These are phyloP conservation scores for Cheilosia urbana DNA, from an alignment of 2,888 invertebrate species.

Conservation along the genomic window DNA sequence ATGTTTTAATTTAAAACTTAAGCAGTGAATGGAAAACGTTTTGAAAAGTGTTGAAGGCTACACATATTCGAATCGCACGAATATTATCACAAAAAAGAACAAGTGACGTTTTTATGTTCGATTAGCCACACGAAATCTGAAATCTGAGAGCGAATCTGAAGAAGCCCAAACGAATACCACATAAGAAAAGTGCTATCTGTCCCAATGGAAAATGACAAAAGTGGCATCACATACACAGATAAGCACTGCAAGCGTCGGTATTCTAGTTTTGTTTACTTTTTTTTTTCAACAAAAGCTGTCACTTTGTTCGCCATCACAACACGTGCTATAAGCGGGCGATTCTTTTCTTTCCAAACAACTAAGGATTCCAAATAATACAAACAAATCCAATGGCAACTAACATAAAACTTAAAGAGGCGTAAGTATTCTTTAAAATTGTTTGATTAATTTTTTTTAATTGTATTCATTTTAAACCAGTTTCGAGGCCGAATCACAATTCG, in stretches of 20 bases:
- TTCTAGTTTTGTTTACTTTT: constrained; percentile 41
- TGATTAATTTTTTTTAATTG: neutral
- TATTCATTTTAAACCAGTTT: constrained; percentile 86
- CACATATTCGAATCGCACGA: too few relatives aligned
- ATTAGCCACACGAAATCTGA: too few relatives aligned
- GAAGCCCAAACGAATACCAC: too few relatives aligned
- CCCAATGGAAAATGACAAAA: too few relatives aligned
- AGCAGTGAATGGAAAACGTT: too few relatives aligned
- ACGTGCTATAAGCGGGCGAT: constrained; percentile 45
- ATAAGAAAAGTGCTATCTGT: too few relatives aligned
- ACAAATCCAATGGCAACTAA: constrained; percentile 79
- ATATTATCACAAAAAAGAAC: too few relatives aligned
- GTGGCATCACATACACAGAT: neutral
- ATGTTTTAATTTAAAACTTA: too few relatives aligned
- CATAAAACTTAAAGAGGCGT: constrained; percentile 83
- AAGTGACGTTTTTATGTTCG: too few relatives aligned
- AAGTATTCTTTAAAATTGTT: constrained; percentile 61
- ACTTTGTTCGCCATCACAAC: constrained; percentile 35
- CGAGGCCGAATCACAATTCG: constrained; percentile 89
- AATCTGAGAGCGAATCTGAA: too few relatives aligned
- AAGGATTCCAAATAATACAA: constrained; percentile 1
- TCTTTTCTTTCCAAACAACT: neutral
- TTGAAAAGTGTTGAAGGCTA: too few relatives aligned
- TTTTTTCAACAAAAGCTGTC: neutral
- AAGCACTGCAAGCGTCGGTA: constrained; percentile 24